These are phyloP conservation scores for Calypte anna DNA, from an alignment of 2,113 vertebrate genomes.

Conservation along the genomic window DNA sequence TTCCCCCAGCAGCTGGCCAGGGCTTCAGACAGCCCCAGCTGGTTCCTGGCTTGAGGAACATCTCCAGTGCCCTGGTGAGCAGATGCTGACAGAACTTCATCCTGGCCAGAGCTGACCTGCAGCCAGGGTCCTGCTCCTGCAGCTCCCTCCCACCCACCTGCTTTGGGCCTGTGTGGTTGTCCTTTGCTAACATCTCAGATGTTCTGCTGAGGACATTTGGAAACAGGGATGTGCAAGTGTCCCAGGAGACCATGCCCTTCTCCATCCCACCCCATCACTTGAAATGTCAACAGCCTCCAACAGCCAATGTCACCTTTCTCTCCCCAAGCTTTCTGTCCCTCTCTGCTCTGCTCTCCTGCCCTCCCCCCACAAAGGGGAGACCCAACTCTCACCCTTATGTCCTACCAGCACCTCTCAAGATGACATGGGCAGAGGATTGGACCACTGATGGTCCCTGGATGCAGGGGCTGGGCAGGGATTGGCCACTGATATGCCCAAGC, in stretches of 20 bases:
- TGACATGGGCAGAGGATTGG: fast-evolving
- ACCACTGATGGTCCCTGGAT: fast-evolving
- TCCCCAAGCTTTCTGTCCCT: neutral
- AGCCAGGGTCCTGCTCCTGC: neutral
- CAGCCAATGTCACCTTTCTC: neutral
- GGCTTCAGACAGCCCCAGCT: neutral
- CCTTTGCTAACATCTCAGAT: neutral
- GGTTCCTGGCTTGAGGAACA: neutral
- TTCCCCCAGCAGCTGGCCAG: neutral
- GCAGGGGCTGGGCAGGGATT: neutral
- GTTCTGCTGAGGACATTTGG: neutral
- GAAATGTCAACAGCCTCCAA: fast-evolving
- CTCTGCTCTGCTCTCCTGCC: neutral
- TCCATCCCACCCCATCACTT: neutral
- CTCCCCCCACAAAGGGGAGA: fast-evolving
- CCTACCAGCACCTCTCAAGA: neutral
- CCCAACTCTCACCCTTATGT: neutral
- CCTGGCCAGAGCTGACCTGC: neutral
- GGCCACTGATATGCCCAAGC: neutral
- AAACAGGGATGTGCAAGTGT: neutral
- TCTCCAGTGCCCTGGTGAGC: neutral
- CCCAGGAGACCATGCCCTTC: neutral
- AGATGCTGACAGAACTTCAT: neutral
- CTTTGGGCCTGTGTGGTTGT: fast-evolving
- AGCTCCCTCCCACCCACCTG: neutral